phyloP scores from a whole-genome alignment of 2,113 vertebrate genomes.

The Tautogolabrus adspersus region DNA sequence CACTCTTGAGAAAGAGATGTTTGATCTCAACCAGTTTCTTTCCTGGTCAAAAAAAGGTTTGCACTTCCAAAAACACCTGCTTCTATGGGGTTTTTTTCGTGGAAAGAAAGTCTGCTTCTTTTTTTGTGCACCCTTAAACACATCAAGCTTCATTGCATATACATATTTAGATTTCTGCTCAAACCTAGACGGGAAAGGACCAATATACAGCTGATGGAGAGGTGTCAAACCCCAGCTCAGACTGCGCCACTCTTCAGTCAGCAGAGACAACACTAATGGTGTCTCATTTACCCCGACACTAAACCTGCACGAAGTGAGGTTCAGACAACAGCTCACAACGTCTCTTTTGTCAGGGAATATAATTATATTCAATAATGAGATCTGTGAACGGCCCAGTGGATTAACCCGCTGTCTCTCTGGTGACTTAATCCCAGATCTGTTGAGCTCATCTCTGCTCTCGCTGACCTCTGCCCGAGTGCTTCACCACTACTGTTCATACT shows the following conservation, averaged over 20 bases:
- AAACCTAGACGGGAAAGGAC: too few relatives aligned
- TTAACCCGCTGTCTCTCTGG: constrained; percentile 41
- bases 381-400: constrained; percentile 44
- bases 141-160: too few relatives aligned
- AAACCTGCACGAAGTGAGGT: constrained; percentile 17
- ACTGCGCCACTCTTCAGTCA: background rate
- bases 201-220: background rate
- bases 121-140: too few relatives aligned
- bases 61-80: too few relatives aligned
- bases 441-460: constrained; percentile 24
- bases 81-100: too few relatives aligned
- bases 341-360: constrained; percentile 15
- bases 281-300: constrained; percentile 20
- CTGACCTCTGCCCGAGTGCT: constrained; percentile 34
- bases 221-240: background rate
- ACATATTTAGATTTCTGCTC: too few relatives aligned
- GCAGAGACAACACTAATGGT: constrained; percentile 17
- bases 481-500: constrained; percentile 15
- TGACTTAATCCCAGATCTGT: constrained; percentile 37
- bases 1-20: too few relatives aligned
- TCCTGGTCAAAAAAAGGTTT: too few relatives aligned
- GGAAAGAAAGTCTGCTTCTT: too few relatives aligned
- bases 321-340: background rate
- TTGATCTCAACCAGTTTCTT: too few relatives aligned
- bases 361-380: constrained; percentile 44